phyloP scores from a whole-genome alignment of 2,888 invertebrate species.

The Tenthredo livida region DNA sequence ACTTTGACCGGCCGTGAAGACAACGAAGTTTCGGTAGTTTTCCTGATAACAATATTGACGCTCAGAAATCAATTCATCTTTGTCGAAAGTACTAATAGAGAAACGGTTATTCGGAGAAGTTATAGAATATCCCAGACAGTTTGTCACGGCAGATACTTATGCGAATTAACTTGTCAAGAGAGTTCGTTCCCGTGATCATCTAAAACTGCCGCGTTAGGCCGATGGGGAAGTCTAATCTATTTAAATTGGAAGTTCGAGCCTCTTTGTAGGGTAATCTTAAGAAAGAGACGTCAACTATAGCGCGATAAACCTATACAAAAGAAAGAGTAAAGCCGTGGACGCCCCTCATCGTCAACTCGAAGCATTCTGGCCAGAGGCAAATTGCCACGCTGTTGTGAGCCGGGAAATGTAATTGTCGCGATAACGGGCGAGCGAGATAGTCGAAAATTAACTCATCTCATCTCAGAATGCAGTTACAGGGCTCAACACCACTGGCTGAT shows the following conservation, averaged over 20 bases:
- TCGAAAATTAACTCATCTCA: conserved; percentile 34
- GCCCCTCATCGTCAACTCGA: neutral
- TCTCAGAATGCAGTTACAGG: conserved; percentile 11
- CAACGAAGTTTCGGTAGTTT: neutral
- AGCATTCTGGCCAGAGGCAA: conserved; percentile 21
- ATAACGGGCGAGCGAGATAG: neutral
- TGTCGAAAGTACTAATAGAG: neutral
- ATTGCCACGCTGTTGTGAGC: neutral
- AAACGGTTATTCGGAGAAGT: neutral
- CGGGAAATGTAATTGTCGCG: conserved; percentile 6
- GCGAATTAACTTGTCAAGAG: neutral
- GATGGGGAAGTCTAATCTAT: neutral
- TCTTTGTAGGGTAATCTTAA: neutral
- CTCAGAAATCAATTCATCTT: neutral
- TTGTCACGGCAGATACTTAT: neutral
- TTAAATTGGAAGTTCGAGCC: neutral
- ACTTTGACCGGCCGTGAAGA: neutral
- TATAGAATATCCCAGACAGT: neutral
- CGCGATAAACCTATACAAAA: neutral
- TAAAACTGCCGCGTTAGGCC: neutral
- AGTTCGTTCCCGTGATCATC: neutral
- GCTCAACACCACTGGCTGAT: neutral
- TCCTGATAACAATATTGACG: neutral
- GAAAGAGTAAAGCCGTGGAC: neutral
- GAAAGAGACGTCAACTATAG: conserved; percentile 1